Base-by-base conservation (phyloP, 2,797 vertebrate genomes). In the Premnoplex brunnescens region DNA sequence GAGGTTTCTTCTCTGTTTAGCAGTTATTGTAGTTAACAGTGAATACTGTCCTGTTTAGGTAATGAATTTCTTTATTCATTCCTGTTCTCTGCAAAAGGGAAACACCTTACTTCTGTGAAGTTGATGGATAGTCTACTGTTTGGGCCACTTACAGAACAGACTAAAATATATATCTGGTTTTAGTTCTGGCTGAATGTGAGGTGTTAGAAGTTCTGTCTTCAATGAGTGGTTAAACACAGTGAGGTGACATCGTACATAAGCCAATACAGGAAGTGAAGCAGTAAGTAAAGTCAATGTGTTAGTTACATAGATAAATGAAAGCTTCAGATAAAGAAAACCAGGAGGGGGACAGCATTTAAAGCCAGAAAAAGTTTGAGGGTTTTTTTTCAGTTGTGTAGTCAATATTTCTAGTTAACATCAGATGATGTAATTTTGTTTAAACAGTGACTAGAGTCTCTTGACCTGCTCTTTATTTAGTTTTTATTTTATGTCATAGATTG, bases 241-340 rank as follows among this genome's bases (percentile, higher is more conserved):
- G 8, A 20, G 46, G 6, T 8, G 28, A 2, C 54, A 17, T 51
- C 0, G 0, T 83, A 32, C 37, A 10, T 75, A 41, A 39, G 20
- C 22, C 11, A 36, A 24, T 20, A 24, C 54, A 78, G 69, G 88
- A 90, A 78, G 30, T 43, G 28, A 84, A 85, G 28, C 43, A 22
- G 24, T 64, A 17, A 63, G 48, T 58, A 36, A 64, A 39, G 10
- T 0, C 39, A 52, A 7, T 22, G 3, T 55, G 13, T 28, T 59
- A 55, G 34, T 30, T 87, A 36, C 7, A 0, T 52, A 6, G 9
- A 21, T 76, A 62, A 66, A 10, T 48, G 32, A 64, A 69, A 63
- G 19, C 36, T 78, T 68, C 37, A 56, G n/a, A 41, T 44, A 52
- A 86, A 23, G 27, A 43, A 68, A 78, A 76, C 19, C 5, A 41